These are phyloP conservation scores for Scolopax bukidnonensis DNA, from an alignment of 2,797 vertebrate genomes.

Conservation along the genomic window DNA sequence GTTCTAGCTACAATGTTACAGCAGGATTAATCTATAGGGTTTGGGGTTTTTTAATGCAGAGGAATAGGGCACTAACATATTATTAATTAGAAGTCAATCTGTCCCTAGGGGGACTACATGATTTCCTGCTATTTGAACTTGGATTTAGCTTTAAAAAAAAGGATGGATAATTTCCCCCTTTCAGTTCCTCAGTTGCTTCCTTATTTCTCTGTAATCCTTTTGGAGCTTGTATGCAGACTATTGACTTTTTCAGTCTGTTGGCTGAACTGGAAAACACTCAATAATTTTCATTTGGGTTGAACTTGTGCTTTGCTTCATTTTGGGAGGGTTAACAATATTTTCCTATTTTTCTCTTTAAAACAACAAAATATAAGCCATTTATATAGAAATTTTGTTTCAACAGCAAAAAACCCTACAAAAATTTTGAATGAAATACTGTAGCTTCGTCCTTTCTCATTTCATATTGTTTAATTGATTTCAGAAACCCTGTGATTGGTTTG, in stretches of 20 bases:
- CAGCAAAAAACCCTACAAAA: not conserved
- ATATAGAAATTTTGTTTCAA: not conserved
- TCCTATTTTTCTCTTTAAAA: not conserved
- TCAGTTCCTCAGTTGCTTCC: not conserved
- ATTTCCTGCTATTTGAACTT: slow-evolving; percentile 26
- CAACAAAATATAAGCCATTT: not conserved
- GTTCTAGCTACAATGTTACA: not conserved
- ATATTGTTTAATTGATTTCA: not conserved
- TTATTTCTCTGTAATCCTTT: slow-evolving; percentile 21
- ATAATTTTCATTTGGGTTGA: not conserved
- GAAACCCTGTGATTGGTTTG: not conserved
- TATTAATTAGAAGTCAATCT: slow-evolving; percentile 71
- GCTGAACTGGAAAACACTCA: not conserved
- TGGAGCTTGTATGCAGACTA: not conserved
- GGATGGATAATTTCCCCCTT: not conserved
- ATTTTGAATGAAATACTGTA: not conserved
- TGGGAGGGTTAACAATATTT: not conserved
- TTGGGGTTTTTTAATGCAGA: not conserved
- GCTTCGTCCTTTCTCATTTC: not conserved
- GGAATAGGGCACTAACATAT: not conserved
- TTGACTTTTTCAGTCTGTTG: not conserved
- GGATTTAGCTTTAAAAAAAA: slow-evolving; percentile 28
- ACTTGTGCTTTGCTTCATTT: not conserved
- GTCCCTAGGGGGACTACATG: not conserved
- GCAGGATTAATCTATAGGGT: slow-evolving; percentile 38